Conservation (phyloP, 1,140 invertebrate genomes). For the Xylocopa sonorina region DNA sequence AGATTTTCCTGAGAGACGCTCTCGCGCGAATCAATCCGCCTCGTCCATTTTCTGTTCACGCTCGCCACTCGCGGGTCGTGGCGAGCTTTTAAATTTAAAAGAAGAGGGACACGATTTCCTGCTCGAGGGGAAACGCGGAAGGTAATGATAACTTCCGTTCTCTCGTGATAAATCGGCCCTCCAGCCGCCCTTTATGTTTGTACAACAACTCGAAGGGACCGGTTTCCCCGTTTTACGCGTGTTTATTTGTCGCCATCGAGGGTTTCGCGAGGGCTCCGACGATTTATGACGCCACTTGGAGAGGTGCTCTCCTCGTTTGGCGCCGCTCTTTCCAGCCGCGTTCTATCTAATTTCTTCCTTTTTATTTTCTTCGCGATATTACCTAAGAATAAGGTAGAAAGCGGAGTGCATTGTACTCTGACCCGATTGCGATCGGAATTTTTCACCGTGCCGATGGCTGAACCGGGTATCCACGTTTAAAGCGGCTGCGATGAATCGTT, state of each 20-base stretch:
- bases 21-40: neutral
- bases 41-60: too few species aligned
- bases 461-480: too few species aligned
- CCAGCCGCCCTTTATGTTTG: slow-evolving; percentile 14
- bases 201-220: slow-evolving; percentile 9
- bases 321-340: too few species aligned
- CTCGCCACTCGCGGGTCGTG: too few species aligned
- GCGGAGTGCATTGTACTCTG: neutral
- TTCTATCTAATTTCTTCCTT: too few species aligned
- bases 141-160: slow-evolving; percentile 29
- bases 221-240: slow-evolving; percentile 56
- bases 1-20: neutral
- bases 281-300: slow-evolving; percentile 41
- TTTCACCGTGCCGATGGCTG: neutral
- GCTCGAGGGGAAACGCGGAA: neutral
- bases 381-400: too few species aligned
- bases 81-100: too few species aligned
- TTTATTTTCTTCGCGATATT: too few species aligned
- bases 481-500: too few species aligned
- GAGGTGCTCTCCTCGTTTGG: neutral
- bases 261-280: slow-evolving; percentile 52
- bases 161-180: slow-evolving; percentile 42
- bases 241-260: slow-evolving; percentile 71
- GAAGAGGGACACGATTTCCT: neutral
- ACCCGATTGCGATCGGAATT: neutral